phyloP scores from a whole-genome alignment of 2,113 vertebrate species.

The Strix aluco region DNA sequence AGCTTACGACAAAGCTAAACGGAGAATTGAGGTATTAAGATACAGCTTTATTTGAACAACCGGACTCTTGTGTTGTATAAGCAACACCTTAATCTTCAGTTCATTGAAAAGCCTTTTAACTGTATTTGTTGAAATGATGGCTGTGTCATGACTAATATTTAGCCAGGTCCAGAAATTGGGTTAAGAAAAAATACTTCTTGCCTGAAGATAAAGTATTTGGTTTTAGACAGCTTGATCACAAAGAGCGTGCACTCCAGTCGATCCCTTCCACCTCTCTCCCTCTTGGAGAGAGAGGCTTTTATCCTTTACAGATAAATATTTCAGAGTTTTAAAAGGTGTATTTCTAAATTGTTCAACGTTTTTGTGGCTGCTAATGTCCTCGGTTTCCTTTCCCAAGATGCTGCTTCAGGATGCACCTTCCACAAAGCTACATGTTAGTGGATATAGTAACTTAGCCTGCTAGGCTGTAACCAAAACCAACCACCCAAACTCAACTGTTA shows the following conservation, averaged over 20 bases:
- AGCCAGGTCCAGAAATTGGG: not conserved
- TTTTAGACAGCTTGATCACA: not conserved
- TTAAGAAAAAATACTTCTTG: not conserved
- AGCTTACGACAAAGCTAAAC: slow-evolving; percentile 92
- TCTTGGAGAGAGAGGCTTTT: not conserved
- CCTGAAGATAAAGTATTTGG: not conserved
- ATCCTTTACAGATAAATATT: not conserved
- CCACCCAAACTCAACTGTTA: not conserved
- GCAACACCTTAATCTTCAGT: not conserved
- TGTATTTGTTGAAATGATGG: not conserved
- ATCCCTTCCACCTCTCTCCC: not conserved
- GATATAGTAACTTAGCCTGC: not conserved
- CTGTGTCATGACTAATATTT: not conserved
- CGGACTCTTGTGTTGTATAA: not conserved
- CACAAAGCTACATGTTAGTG: not conserved
- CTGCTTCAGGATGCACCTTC: not conserved
- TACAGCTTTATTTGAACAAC: not conserved
- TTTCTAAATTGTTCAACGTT: not conserved
- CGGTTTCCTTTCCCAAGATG: not conserved
- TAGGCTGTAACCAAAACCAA: not conserved
- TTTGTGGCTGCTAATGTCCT: not conserved
- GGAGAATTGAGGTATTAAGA: slow-evolving; percentile 89
- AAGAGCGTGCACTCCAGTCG: not conserved
- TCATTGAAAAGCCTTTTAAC: not conserved
- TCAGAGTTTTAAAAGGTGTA: not conserved